Base-by-base conservation (phyloP, 2,797 vertebrate genomes). In the Spheniscus humboldti region DNA sequence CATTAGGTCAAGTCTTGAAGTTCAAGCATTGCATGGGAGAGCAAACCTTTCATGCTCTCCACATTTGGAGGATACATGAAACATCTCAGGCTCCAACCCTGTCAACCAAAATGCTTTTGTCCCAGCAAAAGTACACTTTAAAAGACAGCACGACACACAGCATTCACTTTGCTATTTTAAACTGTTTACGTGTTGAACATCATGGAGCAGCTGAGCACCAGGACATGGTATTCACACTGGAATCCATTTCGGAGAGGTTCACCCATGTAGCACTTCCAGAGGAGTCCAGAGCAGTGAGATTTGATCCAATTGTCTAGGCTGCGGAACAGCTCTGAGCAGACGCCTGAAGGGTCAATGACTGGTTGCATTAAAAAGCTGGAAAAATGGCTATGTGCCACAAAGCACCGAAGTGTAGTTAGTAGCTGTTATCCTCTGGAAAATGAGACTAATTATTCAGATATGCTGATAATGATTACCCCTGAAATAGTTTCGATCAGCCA, bases 381-480 rank as follows among this genome's bases (percentile, higher is more conserved):
- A 78, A 82, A 69, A 68, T 18, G 35, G 39, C 43, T 60, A 3
- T 4, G 15, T 68, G 66, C 53, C 73, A 77, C 52, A n/a, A 75
- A 90, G 53, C 41, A 17, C 47, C n/a, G 39, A 53, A 55, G 41
- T 75, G 48, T 19, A 16, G 53, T 76, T 41, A 43, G 69, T 14
- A 48, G 63, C 64, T 92, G 45, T 57, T 80, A 68, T 88, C 47
- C 8, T 13, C 73, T 69, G 80, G 50, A 84, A 94, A 88, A 90
- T 48, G 24, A 79, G 37, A 28, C 55, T 90, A 43, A 76, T 87
- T 89, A 48, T 92, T 86, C 55, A 73, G 59, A 55, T 91, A 48
- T 17, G 12, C 16, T 85, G 77, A n/a, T 82, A 85, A 78, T 24
- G 55, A 79, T 79, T 86, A 47, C 22, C 23, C 9, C 37, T 64